These are phyloP conservation scores for Drosophila neotestacea DNA, from an alignment of 2,888 invertebrate genomes.

Conservation along the genomic window DNA sequence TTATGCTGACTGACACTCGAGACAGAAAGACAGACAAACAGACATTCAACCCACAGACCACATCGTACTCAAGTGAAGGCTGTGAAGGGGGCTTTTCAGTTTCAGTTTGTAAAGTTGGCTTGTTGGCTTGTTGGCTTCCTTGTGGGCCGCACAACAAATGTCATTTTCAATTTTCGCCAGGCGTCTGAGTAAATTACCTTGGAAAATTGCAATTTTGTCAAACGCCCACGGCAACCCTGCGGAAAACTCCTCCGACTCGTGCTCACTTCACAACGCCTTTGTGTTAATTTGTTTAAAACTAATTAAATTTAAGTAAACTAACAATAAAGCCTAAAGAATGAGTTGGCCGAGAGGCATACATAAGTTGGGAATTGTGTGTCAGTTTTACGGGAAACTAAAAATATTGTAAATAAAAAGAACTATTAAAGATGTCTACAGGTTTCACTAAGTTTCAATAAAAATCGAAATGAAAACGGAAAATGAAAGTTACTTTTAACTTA, in stretches of 20 bases:
- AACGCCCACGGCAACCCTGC: constrained; percentile 54
- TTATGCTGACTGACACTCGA: constrained; percentile 15
- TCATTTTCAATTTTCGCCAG: constrained; percentile 75
- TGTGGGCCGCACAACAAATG: constrained; percentile 71
- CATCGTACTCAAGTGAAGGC: neutral
- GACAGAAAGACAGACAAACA: constrained; percentile 2
- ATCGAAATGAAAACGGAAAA: no score
- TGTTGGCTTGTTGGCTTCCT: constrained; percentile 56
- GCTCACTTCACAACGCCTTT: constrained; percentile 47
- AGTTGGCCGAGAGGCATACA: neutral
- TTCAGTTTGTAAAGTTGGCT: constrained; percentile 4
- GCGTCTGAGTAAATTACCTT: constrained; percentile 72
- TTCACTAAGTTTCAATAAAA: no score
- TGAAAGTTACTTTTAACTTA: no score
- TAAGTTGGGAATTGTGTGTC: no score
- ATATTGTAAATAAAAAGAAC: no score
- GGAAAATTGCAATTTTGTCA: constrained; percentile 67
- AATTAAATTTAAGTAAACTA: constrained; percentile 26
- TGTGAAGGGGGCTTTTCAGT: constrained; percentile 20
- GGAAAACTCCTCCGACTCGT: constrained; percentile 40
- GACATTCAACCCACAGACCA: constrained; percentile 17
- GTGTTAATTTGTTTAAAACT: constrained; percentile 64
- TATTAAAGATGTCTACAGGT: no score
- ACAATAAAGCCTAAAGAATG: neutral
- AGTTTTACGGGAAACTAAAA: no score